A percentile compares a stretch with the other conserved stretches of the same genome.
Evolutionary conservation across 2,113 vertebrate genomes (phyloP).

Genomic region (Dasypus novemcinctus): DNA sequence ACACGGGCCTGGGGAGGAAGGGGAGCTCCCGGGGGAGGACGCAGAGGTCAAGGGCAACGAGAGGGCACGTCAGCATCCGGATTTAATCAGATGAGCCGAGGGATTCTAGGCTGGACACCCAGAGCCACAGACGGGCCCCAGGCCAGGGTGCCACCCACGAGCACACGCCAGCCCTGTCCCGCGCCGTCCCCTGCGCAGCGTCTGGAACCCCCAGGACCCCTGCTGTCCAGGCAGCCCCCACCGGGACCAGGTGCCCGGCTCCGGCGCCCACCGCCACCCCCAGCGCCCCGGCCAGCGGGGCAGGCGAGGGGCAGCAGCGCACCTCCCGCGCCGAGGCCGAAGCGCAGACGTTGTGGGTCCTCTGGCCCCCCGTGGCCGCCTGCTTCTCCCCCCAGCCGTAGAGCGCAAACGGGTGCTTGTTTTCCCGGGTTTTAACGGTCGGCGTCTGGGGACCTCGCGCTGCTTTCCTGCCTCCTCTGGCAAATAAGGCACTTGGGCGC

Average conservation of each 20-base stretch:
- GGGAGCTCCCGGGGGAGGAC: neutral
- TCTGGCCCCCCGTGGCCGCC: constrained; percentile 89
- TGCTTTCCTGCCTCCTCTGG: constrained; percentile 71
- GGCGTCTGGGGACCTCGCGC: constrained; percentile 82
- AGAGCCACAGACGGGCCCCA: too few relatives aligned
- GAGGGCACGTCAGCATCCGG: neutral
- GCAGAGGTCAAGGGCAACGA: neutral
- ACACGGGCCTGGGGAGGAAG: neutral
- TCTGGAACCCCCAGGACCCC: too few relatives aligned
- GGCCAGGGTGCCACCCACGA: too few relatives aligned
- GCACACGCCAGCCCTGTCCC: too few relatives aligned
- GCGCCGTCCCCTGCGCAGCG: too few relatives aligned
- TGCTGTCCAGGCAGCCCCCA: too few relatives aligned
- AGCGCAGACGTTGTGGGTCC: constrained; percentile 94
- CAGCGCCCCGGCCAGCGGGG: too few relatives aligned
- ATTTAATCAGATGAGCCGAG: neutral
- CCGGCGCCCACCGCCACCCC: too few relatives aligned
- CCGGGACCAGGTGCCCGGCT: too few relatives aligned
- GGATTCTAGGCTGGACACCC: fast-evolving
- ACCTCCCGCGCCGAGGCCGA: constrained; percentile 90
- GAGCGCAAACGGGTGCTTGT: constrained; percentile 92
- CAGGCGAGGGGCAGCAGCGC: neutral
- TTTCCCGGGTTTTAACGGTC: constrained; percentile 82
- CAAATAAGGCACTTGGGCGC: constrained; percentile 76
- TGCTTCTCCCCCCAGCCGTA: constrained; percentile 93